Conservation (phyloP, 1,140 invertebrate species). For the Amphibalanus amphitrite region DNA sequence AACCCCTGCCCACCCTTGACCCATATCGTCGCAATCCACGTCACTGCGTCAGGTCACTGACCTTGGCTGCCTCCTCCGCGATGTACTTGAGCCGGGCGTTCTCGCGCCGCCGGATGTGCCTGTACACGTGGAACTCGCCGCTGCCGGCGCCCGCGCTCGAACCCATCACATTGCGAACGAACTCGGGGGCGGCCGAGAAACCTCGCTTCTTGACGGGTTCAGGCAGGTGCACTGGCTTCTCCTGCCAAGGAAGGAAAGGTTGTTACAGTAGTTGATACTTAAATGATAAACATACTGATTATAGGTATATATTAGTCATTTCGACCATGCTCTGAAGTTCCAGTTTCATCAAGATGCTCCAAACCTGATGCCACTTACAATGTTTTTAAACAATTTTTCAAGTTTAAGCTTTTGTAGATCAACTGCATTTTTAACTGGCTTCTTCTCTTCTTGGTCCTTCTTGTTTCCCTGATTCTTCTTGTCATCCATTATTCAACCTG, state of each 20-base stretch:
- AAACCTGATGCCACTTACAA: no score
- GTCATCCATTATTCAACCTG: neutral
- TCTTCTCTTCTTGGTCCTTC: neutral
- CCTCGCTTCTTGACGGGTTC: constrained; percentile 58
- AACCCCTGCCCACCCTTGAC: neutral
- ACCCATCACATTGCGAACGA: constrained; percentile 93
- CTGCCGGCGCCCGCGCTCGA: constrained; percentile 95
- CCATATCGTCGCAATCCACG: constrained; percentile 9
- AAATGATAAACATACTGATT: no score
- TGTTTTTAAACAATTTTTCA: neutral
- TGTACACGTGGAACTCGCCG: constrained; percentile 95
- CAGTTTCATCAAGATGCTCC: no score
- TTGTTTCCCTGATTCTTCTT: neutral
- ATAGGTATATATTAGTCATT: no score
- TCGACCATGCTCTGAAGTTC: no score
- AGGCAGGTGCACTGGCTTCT: constrained; percentile 73
- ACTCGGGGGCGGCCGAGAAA: constrained; percentile 64
- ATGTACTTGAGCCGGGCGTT: constrained; percentile 86
- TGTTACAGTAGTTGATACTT: no score
- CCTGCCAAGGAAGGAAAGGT: constrained; percentile 42
- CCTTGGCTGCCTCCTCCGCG: constrained; percentile 66
- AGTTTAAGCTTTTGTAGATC: neutral
- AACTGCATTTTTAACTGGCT: neutral
- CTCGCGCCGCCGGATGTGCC: constrained; percentile 82
- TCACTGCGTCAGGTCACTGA: constrained; percentile 26